Conservation (phyloP, 2,888 invertebrate genomes). For the Argyresthia goedartella region DNA sequence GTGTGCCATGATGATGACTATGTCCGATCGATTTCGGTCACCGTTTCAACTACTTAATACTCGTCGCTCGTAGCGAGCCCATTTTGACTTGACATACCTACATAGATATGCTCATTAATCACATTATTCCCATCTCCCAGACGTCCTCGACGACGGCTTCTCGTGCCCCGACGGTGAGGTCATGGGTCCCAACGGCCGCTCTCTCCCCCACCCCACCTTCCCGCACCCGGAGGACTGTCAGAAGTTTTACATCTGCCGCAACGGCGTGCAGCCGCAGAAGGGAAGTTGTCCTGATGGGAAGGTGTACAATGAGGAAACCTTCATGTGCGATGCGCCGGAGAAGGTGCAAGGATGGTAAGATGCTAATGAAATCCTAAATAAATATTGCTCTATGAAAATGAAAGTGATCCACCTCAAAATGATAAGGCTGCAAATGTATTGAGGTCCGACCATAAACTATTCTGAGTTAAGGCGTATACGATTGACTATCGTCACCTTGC, state of each 20-base stretch:
- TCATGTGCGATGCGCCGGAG: constrained; percentile 82
- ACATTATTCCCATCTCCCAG: constrained; percentile 48
- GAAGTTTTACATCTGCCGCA: constrained; percentile 86
- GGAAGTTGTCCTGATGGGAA: constrained; percentile 79
- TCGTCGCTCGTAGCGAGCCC: no score
- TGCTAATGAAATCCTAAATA: neutral
- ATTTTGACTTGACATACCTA: no score
- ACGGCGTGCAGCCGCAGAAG: constrained; percentile 81
- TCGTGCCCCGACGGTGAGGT: constrained; percentile 79
- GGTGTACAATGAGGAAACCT: constrained; percentile 84
- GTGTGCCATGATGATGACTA: no score
- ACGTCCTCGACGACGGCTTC: constrained; percentile 81
- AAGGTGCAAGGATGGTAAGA: constrained; percentile 79
- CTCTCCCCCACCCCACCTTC: constrained; percentile 82
- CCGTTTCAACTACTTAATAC: no score
- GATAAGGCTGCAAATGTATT: no score
- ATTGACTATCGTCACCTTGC: no score
- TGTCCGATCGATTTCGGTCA: no score
- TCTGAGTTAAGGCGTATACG: no score
- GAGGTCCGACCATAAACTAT: no score
- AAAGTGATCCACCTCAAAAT: no score
- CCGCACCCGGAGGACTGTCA: constrained; percentile 85
- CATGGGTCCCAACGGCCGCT: constrained; percentile 75
- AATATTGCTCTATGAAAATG: no score
- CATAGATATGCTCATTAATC: no score